These are phyloP conservation scores for Oreochromis tanganicae DNA, from an alignment of 2,113 vertebrate species.

Conservation along the genomic window DNA sequence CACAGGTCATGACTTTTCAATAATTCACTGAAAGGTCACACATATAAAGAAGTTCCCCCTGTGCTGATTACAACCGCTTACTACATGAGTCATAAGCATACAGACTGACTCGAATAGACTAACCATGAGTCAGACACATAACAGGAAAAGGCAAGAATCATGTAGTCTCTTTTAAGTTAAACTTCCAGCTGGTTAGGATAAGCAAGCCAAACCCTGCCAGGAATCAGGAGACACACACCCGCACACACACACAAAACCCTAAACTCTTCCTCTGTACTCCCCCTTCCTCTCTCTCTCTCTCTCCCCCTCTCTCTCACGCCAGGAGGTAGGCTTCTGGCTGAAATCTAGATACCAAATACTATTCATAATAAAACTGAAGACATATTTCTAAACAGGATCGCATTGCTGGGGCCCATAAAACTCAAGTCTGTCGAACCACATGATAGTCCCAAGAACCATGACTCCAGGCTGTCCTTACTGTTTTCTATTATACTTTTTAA, in stretches of 20 bases:
- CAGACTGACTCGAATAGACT: conserved; percentile 19
- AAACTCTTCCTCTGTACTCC: conserved; percentile 39
- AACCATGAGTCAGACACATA: conserved; percentile 48
- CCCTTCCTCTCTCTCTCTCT: conserved; percentile 44
- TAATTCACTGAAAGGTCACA: neutral
- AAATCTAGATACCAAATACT: conserved; percentile 59
- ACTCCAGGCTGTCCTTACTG: neutral
- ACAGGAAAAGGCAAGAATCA: conserved; percentile 40
- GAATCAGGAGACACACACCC: conserved; percentile 40
- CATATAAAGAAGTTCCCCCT: neutral
- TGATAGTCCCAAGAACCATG: conserved; percentile 2
- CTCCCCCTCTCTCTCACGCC: conserved; percentile 3
- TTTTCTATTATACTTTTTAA: neutral
- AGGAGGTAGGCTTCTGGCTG: conserved; percentile 62
- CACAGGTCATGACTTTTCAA: neutral
- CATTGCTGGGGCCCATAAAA: neutral
- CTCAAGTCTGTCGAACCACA: neutral
- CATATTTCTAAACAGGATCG: neutral
- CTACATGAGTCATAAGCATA: conserved; percentile 36
- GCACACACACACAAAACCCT: neutral
- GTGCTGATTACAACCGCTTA: neutral
- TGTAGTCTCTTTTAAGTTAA: conserved; percentile 4
- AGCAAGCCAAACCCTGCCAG: conserved; percentile 24
- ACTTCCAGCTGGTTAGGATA: conserved; percentile 23
- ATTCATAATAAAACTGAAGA: conserved; percentile 21